Conservation (phyloP, 2,888 invertebrate species). For the Parnassius apollo region DNA sequence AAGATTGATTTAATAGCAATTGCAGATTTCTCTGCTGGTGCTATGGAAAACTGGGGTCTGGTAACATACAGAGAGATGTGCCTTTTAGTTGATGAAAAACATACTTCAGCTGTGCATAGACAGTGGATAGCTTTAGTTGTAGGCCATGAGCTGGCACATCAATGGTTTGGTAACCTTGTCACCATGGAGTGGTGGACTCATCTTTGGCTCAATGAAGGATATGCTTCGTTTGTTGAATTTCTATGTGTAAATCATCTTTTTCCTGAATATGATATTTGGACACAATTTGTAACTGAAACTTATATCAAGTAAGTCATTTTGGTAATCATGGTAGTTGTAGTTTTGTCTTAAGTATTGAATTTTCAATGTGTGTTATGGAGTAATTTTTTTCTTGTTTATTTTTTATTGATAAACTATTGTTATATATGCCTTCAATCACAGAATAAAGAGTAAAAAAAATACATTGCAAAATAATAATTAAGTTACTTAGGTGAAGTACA, state of each 20-base stretch:
- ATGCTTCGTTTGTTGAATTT: conserved; percentile 97
- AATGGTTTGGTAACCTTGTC: conserved; percentile 99
- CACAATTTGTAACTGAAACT: conserved; percentile 95
- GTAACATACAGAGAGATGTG: conserved; percentile 96
- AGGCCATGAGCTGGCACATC: conserved; percentile 96
- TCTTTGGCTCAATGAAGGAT: conserved; percentile 97
- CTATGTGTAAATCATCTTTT: conserved; percentile 95
- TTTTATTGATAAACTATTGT: too few relatives aligned
- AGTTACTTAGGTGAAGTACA: too few relatives aligned
- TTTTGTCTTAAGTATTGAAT: too few relatives aligned
- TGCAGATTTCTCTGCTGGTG: conserved; percentile 96
- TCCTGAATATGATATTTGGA: conserved; percentile 98
- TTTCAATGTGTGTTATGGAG: too few relatives aligned
- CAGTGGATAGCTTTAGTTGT: conserved; percentile 94
- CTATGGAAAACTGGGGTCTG: conserved; percentile 99
- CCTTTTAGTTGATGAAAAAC: conserved; percentile 93
- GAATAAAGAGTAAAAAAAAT: too few relatives aligned
- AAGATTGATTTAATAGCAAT: conserved; percentile 98
- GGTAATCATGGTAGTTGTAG: too few relatives aligned
- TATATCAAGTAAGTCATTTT: conserved; percentile 81
- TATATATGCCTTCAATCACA: too few relatives aligned
- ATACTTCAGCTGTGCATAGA: conserved; percentile 91
- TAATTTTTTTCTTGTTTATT: too few relatives aligned
- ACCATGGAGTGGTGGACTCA: conserved; percentile 99
- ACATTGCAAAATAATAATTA: too few relatives aligned